Base-by-base conservation (phyloP, 2,888 invertebrate genomes). In the Xestia sexstrigata region DNA sequence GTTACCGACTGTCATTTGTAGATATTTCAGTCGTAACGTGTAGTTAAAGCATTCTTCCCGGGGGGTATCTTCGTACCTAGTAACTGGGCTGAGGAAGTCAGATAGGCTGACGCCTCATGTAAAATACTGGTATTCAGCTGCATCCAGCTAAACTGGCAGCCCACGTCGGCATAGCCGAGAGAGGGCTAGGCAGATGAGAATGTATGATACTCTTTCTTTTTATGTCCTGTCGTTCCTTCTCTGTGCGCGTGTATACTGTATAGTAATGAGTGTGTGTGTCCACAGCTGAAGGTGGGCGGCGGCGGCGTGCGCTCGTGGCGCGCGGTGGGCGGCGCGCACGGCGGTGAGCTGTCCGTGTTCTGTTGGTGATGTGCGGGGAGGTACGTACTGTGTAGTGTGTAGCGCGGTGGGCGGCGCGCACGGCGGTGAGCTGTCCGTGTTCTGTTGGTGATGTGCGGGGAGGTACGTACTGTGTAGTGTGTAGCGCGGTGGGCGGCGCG, bases 331-430 rank as follows among this genome's bases (percentile, higher is more conserved):
- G 96, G 98, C 93, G 97, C 96, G 91, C 94, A 93, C 90, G 95
- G 98, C 89, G 98, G 98, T 70, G 98, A 98, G 96, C 97, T 98
- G 87, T 98, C 98, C 90, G 98, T 98, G 82, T 98, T 98, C 96
- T 98, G 98, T 96, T 98, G 98, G 98, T 98, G 98, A 58, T 26
- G 26, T 13, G 55, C 55, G 5, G 4, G 1, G n/a, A 55, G 55
- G 55, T 55, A n/a, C 55, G 26, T 42, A 42, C 42, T 42, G 42
- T 42, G 42, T 39, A 7, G 39, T 39, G 39, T 39, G 39, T 39
- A 39, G 39, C 8, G 39, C 39, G 35, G 35, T 35, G 35, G 35
- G 35, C 35, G 35, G 35, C 35, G 35, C 35, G 35, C 35, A 35
- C 35, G 35, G 35, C 35, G 35, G 35, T 35, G 35, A 35, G 35